These are phyloP conservation scores for Limnephilus lunatus DNA, from an alignment of 2,888 invertebrate species.

Conservation along the genomic window DNA sequence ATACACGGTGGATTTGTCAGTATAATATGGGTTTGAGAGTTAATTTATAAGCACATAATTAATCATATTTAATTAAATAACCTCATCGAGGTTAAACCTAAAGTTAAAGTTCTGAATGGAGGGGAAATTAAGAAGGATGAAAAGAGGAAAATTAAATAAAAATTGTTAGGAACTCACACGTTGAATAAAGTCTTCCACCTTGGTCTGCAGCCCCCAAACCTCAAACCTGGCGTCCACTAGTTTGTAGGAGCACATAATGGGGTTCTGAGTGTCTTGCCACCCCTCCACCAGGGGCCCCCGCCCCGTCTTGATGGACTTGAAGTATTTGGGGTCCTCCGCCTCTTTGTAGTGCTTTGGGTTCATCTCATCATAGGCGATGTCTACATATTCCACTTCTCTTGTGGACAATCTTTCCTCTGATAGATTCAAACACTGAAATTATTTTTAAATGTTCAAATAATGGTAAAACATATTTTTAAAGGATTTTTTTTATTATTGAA, in stretches of 20 bases:
- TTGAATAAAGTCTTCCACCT: slow-evolving; percentile 92
- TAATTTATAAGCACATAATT: neutral
- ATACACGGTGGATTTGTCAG: too few species aligned
- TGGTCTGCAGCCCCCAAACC: slow-evolving; percentile 94
- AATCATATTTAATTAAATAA: neutral
- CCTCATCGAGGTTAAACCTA: neutral
- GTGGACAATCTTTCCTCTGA: slow-evolving; percentile 84
- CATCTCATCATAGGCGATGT: slow-evolving; percentile 93
- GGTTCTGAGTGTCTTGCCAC: slow-evolving; percentile 85
- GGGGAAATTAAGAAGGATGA: neutral
- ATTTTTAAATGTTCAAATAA: slow-evolving; percentile 54
- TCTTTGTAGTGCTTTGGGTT: slow-evolving; percentile 92
- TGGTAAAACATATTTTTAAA: slow-evolving; percentile 35
- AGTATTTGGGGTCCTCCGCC: slow-evolving; percentile 91
- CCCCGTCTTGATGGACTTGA: slow-evolving; percentile 88
- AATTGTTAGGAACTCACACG: slow-evolving; percentile 75
- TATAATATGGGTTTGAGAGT: too few species aligned
- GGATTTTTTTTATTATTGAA: too few species aligned
- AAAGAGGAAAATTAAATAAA: neutral
- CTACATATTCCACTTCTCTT: slow-evolving; percentile 87
- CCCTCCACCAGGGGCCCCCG: slow-evolving; percentile 91
- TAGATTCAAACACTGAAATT: slow-evolving; percentile 83
- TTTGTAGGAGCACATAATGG: slow-evolving; percentile 97
- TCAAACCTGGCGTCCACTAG: slow-evolving; percentile 91
- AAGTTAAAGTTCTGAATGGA: too few species aligned